Evolutionary conservation across 2,888 invertebrate species (phyloP), one percentile per base, ranked within the genome.

Genomic region (Brachypalpus laphriformis): DNA sequence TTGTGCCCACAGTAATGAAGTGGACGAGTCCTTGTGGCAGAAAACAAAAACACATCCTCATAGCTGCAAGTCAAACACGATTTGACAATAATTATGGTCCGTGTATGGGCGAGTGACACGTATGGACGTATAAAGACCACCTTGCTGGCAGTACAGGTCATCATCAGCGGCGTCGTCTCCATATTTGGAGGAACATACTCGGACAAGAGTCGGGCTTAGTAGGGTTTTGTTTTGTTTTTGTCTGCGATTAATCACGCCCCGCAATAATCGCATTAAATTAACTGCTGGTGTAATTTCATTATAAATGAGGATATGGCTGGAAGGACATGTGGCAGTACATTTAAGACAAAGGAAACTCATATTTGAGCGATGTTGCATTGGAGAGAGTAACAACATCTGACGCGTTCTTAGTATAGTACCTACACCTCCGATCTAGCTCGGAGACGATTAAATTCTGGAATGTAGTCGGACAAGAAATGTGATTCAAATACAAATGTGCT

Each of bases 191-290:
- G 34, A 34, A 5, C 5, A 25, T 25, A n/a, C n/a, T n/a, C n/a
- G n/a, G n/a, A n/a, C n/a, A 5, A 25, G 34, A 14, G 54, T 49
- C 65, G n/a, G 56, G 18, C 11, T 25, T 54, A 37, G 56, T 25
- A 4, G 25, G 28, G 11, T 45, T 22, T 54, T 34, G 34, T 34
- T 14, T 45, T 25, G n/a, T n/a, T 47, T 63, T 61, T 11, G 59
- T 45, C 34, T 40, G 54, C 81, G 71, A 81, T 81, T 85, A 66
- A 85, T 85, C 85, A 75, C 81, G 54, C 54, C 75, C 75, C 54
- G 47, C 74, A 75, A 74, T 81, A 75, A 85, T 85, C 80, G 81
- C 70, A 85, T 85, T 85, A 81, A 85, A 70, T 85, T 75, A 75
- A 85, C 63, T 81, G 85, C 57, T 18, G 59, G 54, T 63, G 68